These are phyloP conservation scores for Notothenia rossii DNA, from an alignment of 2,113 vertebrate genomes.

Conservation along the genomic window DNA sequence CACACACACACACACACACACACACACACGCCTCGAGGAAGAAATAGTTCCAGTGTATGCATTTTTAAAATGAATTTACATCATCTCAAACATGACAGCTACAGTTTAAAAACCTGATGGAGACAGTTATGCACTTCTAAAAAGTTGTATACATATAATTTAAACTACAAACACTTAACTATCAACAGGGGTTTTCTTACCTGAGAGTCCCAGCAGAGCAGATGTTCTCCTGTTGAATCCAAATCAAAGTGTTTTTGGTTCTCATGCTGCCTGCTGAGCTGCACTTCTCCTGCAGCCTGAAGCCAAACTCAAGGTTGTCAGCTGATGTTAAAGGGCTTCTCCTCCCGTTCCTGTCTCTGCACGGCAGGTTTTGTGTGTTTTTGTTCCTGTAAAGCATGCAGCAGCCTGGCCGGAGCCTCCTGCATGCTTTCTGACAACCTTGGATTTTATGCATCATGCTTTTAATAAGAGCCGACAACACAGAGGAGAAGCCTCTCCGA, in stretches of 20 bases:
- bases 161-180: background rate
- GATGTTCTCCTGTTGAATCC: background rate
- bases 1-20: no score
- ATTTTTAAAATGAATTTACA: background rate
- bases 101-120: background rate
- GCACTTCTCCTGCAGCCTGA: constrained; percentile 3
- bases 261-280: constrained; percentile 6
- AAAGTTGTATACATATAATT: background rate
- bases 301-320: constrained; percentile 6
- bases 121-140: background rate
- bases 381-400: background rate
- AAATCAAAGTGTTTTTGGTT: background rate
- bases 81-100: background rate
- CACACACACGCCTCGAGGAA: background rate
- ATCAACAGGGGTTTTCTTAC: constrained; percentile 14
- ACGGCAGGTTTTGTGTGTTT: background rate
- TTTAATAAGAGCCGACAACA: constrained; percentile 79
- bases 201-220: background rate
- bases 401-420: constrained; percentile 16
- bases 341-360: background rate
- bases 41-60: background rate
- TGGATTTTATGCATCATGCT: constrained; percentile 81
- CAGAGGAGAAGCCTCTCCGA: constrained; percentile 64
- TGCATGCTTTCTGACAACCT: constrained; percentile 64
- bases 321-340: constrained; percentile 8